Base-by-base conservation (phyloP, 2,888 invertebrate genomes). In the Anorthoa munda region DNA sequence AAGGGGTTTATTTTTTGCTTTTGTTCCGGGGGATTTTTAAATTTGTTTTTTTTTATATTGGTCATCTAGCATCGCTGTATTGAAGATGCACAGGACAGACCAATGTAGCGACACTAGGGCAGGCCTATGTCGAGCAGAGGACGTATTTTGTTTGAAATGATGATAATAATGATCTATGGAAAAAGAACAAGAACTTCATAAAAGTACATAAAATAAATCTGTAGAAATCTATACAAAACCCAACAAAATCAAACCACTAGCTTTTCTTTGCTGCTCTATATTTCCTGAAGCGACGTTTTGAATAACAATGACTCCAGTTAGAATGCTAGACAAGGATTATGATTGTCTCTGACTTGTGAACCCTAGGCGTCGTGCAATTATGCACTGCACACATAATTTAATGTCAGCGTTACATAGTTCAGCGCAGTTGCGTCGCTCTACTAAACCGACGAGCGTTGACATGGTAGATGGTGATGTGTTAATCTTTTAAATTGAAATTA, bases 281-380 rank as follows among this genome's bases (percentile, higher is more conserved):
- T 63, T 53, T 7, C 17, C 15, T 2, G n/a, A 17, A 21, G n/a
- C 39, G 56, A 66, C 59, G 61, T 26, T 76, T 23, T 18, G 31
- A 69, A 81, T 70, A 59, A 45, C 23, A 79, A 76, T 76, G 2
- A 68, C 26, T 55, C 48, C 63, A 56, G 18, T 59, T 31, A 65
- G 2, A n/a, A 66, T 60, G 11, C 55, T 18, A 21, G 26, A 26
- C 59, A 23, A 17, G 23, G 60, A 61, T 56, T 46, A 81, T 53
- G 12, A 53, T 53, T 56, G 21, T 50, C 39, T 66, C 9, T 61
- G 50, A 18, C 23, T 23, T 66, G 67, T 31, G 51, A 82, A 66
- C 82, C 78, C 79, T 82, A 66, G 13, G 56, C 53, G 65, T 63
- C 50, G 21, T 55, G 67, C 66, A 77, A 72, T 68, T 80, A 68